These are phyloP conservation scores for Pseudanteris insignis DNA, from an alignment of 2,888 invertebrate species.

Conservation along the genomic window DNA sequence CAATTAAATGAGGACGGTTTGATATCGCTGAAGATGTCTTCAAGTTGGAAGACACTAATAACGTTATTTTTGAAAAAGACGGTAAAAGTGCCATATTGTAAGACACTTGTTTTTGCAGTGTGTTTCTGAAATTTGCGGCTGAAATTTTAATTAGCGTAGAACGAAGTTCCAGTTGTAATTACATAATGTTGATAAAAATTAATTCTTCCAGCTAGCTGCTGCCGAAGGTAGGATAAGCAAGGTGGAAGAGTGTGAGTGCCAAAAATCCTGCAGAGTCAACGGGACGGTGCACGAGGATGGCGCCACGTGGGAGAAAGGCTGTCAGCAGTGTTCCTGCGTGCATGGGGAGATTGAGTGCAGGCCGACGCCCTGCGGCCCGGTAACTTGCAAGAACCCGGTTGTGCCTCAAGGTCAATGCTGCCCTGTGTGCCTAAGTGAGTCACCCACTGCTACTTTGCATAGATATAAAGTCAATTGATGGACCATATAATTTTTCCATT, in stretches of 20 bases:
- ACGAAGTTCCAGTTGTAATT: no score
- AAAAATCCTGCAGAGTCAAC: conserved; percentile 85
- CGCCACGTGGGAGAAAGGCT: conserved; percentile 84
- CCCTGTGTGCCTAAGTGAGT: conserved; percentile 86
- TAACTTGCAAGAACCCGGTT: conserved; percentile 83
- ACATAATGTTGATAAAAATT: conserved; percentile 50
- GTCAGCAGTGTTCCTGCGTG: conserved; percentile 89
- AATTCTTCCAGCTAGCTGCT: conserved; percentile 76
- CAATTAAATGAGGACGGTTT: no score
- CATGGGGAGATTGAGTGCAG: conserved; percentile 87
- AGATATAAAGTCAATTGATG: no score
- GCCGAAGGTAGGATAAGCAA: conserved; percentile 81
- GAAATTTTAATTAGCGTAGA: no score
- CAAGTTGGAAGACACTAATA: no score
- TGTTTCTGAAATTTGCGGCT: no score
- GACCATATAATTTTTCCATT: no score
- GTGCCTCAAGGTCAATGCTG: conserved; percentile 83
- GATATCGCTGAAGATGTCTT: no score
- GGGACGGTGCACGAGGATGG: conserved; percentile 85
- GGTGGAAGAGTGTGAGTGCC: conserved; percentile 90
- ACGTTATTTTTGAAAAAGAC: no score
- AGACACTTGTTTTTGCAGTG: no score
- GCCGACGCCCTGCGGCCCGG: conserved; percentile 81
- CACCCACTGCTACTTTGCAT: no score
- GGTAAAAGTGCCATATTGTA: no score